These are phyloP conservation scores for Charaxes varanes DNA, from an alignment of 1,140 invertebrate species.

Conservation along the genomic window DNA sequence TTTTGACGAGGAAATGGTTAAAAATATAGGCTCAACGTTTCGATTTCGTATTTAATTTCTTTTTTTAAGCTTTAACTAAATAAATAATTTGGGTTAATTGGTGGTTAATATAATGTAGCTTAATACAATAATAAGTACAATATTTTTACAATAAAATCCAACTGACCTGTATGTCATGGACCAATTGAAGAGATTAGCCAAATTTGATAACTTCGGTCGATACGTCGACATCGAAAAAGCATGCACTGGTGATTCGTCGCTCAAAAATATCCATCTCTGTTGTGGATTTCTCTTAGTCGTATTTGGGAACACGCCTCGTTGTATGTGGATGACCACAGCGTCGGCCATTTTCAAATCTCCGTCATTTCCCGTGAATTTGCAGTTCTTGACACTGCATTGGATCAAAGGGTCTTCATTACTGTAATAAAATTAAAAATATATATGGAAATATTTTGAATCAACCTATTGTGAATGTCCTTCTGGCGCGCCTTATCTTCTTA, in stretches of 20 bases:
- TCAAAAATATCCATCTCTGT: conserved; percentile 53
- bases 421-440: conserved; percentile 16
- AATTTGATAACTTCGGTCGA: conserved; percentile 35
- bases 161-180: conserved; percentile 82
- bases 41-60: no score
- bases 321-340: conserved; percentile 49
- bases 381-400: conserved; percentile 51
- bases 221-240: conserved; percentile 32
- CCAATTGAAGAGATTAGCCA: conserved; percentile 82
- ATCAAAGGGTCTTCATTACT: conserved; percentile 30
- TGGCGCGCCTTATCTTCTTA: no score
- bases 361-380: conserved; percentile 39
- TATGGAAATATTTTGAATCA: background rate
- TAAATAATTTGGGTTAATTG: no score
- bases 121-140: no score
- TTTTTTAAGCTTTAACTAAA: no score
- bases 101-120: no score
- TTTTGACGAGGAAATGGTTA: no score
- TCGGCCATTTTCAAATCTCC: conserved; percentile 30
- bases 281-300: conserved; percentile 22
- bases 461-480: no score
- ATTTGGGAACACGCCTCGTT: conserved; percentile 34
- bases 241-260: conserved; percentile 44
- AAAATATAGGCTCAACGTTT: no score
- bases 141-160: no score